Percentiles rank a stretch among this genome's conserved stretches.
phyloP scores from a whole-genome alignment of 2,888 invertebrate genomes.

The Athalia rosae region DNA sequence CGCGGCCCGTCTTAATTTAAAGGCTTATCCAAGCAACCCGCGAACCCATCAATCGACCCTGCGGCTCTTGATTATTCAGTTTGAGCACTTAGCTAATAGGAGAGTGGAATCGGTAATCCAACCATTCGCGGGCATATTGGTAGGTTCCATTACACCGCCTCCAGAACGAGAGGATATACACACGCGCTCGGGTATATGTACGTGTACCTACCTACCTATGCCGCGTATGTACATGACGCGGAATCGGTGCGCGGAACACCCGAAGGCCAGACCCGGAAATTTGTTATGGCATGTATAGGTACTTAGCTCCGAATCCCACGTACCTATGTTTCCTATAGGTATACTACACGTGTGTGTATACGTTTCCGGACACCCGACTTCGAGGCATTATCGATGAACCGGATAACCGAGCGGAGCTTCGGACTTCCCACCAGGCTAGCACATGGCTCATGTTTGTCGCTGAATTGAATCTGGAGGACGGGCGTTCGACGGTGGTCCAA shows the following conservation, averaged over 20 bases:
- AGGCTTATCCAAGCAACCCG: slow-evolving; percentile 1
- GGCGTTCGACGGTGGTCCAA: too few relatives aligned
- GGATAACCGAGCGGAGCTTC: too few relatives aligned
- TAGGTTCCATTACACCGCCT: slow-evolving; percentile 20
- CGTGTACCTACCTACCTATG: slow-evolving; percentile 1
- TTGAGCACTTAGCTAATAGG: slow-evolving; percentile 40
- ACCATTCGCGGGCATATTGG: slow-evolving; percentile 25
- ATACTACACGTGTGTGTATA: too few relatives aligned
- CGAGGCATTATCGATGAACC: too few relatives aligned
- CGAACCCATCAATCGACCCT: slow-evolving; percentile 26
- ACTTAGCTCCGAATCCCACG: neutral
- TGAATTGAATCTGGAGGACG: too few relatives aligned
- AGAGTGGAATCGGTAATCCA: slow-evolving; percentile 24
- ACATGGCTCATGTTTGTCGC: too few relatives aligned
- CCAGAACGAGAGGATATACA: slow-evolving; percentile 7
- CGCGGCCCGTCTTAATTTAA: slow-evolving; percentile 19
- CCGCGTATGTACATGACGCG: too few relatives aligned
- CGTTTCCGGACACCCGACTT: too few relatives aligned
- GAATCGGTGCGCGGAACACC: neutral
- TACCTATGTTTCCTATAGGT: neutral
- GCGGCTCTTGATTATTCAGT: slow-evolving; percentile 32
- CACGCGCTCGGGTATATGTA: neutral
- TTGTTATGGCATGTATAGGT: neutral
- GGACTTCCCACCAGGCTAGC: too few relatives aligned
- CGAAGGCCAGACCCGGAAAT: neutral